phyloP scores from a whole-genome alignment of 2,888 invertebrate species.

The Tribolium freemani region DNA sequence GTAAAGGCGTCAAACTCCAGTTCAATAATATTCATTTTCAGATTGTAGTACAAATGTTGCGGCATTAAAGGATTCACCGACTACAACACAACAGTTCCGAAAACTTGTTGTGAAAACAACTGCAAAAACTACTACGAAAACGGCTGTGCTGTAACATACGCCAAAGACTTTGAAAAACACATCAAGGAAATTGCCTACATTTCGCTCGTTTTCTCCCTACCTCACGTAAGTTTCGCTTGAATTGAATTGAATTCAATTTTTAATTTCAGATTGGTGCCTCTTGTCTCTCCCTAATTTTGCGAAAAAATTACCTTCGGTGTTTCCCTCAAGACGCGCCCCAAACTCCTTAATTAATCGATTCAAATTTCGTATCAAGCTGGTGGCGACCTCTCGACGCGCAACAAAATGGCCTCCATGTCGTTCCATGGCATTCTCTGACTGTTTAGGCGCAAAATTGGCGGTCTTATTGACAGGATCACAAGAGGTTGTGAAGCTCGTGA shows the following conservation, averaged over 20 bases:
- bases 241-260: neutral
- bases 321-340: neutral
- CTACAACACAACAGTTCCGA: neutral
- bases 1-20: neutral
- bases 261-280: neutral
- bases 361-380: neutral
- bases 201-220: neutral
- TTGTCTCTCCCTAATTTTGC: neutral
- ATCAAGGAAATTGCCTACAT: neutral
- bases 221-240: neutral
- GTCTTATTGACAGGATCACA: conserved; percentile 60
- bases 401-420: conserved; percentile 40
- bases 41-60: conserved; percentile 1
- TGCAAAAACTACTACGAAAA: neutral
- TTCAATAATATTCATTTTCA: neutral
- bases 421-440: conserved; percentile 40
- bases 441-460: conserved; percentile 65
- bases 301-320: neutral
- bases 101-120: neutral
- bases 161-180: neutral
- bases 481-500: conserved; percentile 36
- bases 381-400: neutral
- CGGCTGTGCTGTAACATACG: neutral
- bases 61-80: neutral
- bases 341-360: neutral